Conservation (phyloP, 2,113 vertebrate species). For the Glareola pratincola region DNA sequence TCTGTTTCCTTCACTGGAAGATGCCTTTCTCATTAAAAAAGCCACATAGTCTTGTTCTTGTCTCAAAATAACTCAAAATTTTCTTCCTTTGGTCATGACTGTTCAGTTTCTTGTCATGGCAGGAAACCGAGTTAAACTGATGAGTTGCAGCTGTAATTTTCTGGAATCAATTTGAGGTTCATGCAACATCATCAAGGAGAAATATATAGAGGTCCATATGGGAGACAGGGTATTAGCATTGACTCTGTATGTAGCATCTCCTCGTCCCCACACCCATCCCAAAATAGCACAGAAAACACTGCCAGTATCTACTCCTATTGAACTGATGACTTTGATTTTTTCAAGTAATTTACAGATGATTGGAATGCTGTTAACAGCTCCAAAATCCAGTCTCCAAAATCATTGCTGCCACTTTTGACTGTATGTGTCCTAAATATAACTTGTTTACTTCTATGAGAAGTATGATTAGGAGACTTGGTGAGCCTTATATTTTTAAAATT, state of each 20-base stretch:
- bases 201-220: not conserved
- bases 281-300: not conserved
- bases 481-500: not conserved
- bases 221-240: not conserved
- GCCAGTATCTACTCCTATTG: not conserved
- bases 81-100: conserved; percentile 42
- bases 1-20: conserved; percentile 38
- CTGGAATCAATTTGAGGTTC: not conserved
- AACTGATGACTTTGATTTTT: not conserved
- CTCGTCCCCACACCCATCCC: not conserved
- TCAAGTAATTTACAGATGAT: not conserved
- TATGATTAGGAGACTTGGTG: not conserved
- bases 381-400: not conserved
- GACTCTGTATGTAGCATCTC: not conserved
- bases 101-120: not conserved
- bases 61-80: conserved; percentile 54
- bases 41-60: not conserved
- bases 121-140: not conserved
- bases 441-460: not conserved
- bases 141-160: not conserved
- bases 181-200: not conserved
- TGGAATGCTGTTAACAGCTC: not conserved
- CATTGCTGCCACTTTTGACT: not conserved
- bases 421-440: not conserved
- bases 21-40: conserved; percentile 39